A percentile compares a stretch with the other conserved stretches of the same genome.
phyloP scores from a whole-genome alignment of 2,888 invertebrate species.

The Tipula unca region DNA sequence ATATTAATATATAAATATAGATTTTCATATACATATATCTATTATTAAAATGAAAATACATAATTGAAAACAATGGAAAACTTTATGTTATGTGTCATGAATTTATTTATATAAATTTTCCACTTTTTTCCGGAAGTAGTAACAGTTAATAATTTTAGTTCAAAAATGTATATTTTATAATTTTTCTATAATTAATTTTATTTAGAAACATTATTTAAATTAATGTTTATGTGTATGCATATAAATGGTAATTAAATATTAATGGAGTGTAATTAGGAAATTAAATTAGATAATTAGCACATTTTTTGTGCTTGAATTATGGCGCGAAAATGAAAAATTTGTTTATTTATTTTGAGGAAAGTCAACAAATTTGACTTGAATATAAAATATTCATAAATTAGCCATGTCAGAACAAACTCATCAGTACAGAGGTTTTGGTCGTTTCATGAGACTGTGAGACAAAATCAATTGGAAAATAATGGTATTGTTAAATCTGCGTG shows the following conservation, averaged over 20 bases:
- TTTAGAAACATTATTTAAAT: background rate
- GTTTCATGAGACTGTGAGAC: too few species aligned
- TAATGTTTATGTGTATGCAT: background rate
- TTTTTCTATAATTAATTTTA: background rate
- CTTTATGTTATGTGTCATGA: conserved; percentile 14
- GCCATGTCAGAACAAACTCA: too few species aligned
- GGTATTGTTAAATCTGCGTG: too few species aligned
- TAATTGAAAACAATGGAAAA: background rate
- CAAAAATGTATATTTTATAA: background rate
- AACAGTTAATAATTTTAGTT: conserved; percentile 8
- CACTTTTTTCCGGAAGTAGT: background rate
- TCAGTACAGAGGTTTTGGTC: too few species aligned
- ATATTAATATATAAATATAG: background rate
- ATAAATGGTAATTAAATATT: background rate
- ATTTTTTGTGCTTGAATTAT: background rate
- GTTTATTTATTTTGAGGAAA: too few species aligned
- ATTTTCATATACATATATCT: background rate
- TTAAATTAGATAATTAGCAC: background rate
- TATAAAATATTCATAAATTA: too few species aligned
- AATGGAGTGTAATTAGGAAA: background rate
- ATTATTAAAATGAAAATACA: background rate
- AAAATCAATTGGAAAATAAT: too few species aligned
- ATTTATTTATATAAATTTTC: background rate
- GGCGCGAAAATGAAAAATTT: background rate
- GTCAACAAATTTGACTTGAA: too few species aligned